These are phyloP conservation scores for Physocephala rufipes DNA, from an alignment of 2,888 invertebrate species.

Conservation along the genomic window DNA sequence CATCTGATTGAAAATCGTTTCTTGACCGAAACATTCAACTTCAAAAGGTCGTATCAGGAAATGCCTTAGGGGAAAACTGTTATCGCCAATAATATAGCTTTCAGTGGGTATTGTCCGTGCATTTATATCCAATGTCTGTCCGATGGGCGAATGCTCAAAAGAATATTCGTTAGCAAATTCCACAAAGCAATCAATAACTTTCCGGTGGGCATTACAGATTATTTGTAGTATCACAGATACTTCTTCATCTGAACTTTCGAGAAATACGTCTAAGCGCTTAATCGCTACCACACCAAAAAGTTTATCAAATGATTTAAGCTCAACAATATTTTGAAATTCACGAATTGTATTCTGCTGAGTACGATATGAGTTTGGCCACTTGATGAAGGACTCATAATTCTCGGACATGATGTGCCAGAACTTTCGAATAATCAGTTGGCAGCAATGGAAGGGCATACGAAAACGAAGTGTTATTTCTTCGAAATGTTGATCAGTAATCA, in stretches of 20 bases:
- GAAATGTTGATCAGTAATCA: constrained; percentile 63
- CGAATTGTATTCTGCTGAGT: constrained; percentile 53
- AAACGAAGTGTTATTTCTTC: constrained; percentile 62
- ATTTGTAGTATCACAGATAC: constrained; percentile 59
- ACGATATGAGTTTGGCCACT: constrained; percentile 59
- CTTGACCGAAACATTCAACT: constrained; percentile 54
- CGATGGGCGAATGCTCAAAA: constrained; percentile 60
- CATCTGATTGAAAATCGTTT: constrained; percentile 55
- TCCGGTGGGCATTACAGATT: constrained; percentile 60
- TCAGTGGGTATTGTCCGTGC: constrained; percentile 56
- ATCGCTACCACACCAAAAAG: constrained; percentile 59
- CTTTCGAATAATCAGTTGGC: constrained; percentile 57
- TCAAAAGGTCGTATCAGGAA: constrained; percentile 60
- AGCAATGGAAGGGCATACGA: constrained; percentile 55
- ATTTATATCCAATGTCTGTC: constrained; percentile 57
- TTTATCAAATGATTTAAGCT: constrained; percentile 51
- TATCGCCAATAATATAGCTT: constrained; percentile 59
- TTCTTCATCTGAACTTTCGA: constrained; percentile 61
- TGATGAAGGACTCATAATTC: constrained; percentile 61
- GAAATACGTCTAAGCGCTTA: constrained; percentile 60
- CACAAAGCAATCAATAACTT: constrained; percentile 62
- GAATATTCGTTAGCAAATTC: constrained; percentile 58
- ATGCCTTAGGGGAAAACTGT: constrained; percentile 57
- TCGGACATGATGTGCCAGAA: constrained; percentile 62
- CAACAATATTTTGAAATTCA: constrained; percentile 49